Conservation (phyloP, 2,888 invertebrate species). For the Tigriopus californicus region DNA sequence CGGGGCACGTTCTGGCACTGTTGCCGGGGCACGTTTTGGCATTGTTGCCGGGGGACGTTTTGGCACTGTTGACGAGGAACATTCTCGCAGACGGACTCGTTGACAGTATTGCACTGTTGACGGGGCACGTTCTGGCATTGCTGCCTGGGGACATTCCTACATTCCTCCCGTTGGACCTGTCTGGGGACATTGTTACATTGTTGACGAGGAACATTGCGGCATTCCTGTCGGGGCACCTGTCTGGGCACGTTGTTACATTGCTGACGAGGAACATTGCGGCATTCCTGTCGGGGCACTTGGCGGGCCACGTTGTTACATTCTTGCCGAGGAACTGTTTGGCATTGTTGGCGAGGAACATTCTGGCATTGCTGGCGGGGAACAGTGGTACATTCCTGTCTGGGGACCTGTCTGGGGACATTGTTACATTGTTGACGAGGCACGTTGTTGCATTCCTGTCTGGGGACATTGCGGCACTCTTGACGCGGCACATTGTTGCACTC, state of each 20-base stretch:
- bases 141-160: slow-evolving; percentile 3
- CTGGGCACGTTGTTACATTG: slow-evolving; percentile 13
- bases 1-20: slow-evolving; percentile 7
- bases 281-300: background rate
- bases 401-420: slow-evolving; percentile 8
- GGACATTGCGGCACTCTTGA: slow-evolving; percentile 5
- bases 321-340: slow-evolving; percentile 12
- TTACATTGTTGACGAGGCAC: slow-evolving; percentile 6
- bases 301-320: slow-evolving; percentile 1
- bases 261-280: slow-evolving; percentile 7
- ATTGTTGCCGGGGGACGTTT: slow-evolving; percentile 2
- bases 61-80: slow-evolving; percentile 6
- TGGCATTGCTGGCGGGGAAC: slow-evolving; percentile 12
- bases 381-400: slow-evolving; percentile 6
- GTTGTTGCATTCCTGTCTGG: background rate
- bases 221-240: background rate
- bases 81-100: slow-evolving; percentile 5
- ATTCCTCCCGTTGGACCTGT: background rate
- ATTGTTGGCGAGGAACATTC: slow-evolving; percentile 10
- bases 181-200: slow-evolving; percentile 2
- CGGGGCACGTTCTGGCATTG: slow-evolving; percentile 1
- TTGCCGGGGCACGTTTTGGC: slow-evolving; percentile 10
- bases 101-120: background rate
- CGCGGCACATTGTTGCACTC: slow-evolving; percentile 5
- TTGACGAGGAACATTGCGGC: slow-evolving; percentile 11